Percentiles rank a stretch among this genome's conserved stretches.
phyloP scores from a whole-genome alignment of 2,797 vertebrate genomes.

The Lemur catta region DNA sequence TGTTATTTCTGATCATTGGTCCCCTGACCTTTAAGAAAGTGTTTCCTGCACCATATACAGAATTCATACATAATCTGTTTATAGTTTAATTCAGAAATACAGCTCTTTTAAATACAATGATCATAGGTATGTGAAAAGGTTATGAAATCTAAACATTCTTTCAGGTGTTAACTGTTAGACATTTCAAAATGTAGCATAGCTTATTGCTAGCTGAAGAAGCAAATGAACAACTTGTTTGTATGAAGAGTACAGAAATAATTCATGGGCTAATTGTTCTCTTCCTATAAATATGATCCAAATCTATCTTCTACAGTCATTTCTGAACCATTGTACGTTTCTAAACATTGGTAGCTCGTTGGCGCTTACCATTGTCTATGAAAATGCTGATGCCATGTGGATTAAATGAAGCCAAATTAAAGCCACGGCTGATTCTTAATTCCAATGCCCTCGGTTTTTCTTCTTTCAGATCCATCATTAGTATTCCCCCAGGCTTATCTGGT shows the following conservation, averaged over 20 bases:
- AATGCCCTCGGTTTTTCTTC: constrained; percentile 84
- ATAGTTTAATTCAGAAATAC: constrained; percentile 44
- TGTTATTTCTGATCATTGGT: constrained; percentile 57
- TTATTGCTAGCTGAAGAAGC: not conserved
- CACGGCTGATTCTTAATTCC: constrained; percentile 88
- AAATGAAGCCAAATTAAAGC: constrained; percentile 89
- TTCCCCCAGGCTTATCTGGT: constrained; percentile 87
- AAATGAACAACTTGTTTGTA: not conserved
- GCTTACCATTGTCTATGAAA: constrained; percentile 87
- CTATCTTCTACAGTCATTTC: constrained; percentile 12
- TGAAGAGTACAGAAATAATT: constrained; percentile 43
- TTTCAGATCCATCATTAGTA: constrained; percentile 89
- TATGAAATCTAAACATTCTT: constrained; percentile 50
- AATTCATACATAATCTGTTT: constrained; percentile 59
- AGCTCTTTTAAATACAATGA: constrained; percentile 39
- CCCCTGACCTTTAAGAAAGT: constrained; percentile 67
- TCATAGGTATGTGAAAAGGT: constrained; percentile 47
- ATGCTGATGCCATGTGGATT: constrained; percentile 93
- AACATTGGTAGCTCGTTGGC: not conserved
- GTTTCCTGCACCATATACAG: constrained; percentile 23
- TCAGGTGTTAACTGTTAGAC: constrained; percentile 28
- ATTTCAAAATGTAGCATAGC: constrained; percentile 37
- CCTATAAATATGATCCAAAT: not conserved
- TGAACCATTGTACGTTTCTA: not conserved
- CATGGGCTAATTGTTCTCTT: constrained; percentile 16